Conservation (phyloP, 2,113 vertebrate genomes). For the Lynx canadensis region DNA sequence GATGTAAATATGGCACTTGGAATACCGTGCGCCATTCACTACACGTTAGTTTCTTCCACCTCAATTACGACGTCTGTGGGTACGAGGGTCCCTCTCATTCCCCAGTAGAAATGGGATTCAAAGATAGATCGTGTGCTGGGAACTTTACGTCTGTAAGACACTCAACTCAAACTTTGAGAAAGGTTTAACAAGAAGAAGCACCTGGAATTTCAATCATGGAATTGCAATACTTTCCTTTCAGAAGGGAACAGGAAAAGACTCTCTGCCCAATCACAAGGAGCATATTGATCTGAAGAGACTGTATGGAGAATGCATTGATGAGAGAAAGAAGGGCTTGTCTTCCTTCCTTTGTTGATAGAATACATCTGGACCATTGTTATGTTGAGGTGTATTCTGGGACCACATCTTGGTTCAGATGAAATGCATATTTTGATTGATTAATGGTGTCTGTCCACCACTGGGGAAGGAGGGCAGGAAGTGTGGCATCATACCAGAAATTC, state of each 20-base stretch:
- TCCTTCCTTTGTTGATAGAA: background rate
- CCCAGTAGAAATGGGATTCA: background rate
- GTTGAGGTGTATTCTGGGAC: background rate
- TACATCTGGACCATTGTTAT: background rate
- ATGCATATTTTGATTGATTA: background rate
- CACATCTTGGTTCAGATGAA: background rate
- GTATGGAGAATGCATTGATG: background rate
- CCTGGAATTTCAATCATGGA: background rate
- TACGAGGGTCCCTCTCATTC: background rate
- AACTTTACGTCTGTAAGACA: background rate
- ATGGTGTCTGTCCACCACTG: background rate
- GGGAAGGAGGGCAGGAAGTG: fast-evolving
- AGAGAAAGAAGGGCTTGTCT: background rate
- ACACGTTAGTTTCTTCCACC: background rate
- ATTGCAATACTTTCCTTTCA: background rate
- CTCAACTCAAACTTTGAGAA: background rate
- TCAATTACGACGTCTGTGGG: background rate
- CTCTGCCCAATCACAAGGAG: background rate
- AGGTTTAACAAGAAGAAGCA: background rate
- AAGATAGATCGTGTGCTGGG: background rate
- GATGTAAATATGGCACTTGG: background rate
- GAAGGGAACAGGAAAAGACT: background rate
- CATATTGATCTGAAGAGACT: fast-evolving
- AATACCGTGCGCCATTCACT: background rate
- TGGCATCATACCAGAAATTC: background rate